phyloP scores from a whole-genome alignment of 2,113 vertebrate species.

The Dicrurus megarhynchus region DNA sequence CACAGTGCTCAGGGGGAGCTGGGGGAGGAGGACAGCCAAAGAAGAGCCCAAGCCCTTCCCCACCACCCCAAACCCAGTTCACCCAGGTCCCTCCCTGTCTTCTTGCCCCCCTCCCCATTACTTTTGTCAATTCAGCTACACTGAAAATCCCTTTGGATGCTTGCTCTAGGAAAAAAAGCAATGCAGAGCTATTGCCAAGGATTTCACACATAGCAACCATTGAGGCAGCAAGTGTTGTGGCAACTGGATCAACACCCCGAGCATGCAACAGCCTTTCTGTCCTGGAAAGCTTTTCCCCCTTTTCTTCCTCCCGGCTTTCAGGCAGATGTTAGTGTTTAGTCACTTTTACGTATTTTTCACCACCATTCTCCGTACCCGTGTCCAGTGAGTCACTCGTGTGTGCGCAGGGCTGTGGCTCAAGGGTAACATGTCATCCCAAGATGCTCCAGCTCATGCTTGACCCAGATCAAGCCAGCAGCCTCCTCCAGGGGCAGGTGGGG shows the following conservation, averaged over 20 bases:
- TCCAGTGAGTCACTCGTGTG: neutral
- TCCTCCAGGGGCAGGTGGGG: neutral
- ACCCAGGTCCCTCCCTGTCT: neutral
- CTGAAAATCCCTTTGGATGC: slow-evolving; percentile 22
- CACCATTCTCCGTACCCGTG: fast-evolving
- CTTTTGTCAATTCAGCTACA: neutral
- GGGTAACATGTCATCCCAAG: neutral
- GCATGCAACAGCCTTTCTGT: slow-evolving; percentile 4
- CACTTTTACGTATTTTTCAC: neutral
- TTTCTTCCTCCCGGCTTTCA: neutral
- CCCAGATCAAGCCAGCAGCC: neutral
- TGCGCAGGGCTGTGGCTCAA: neutral
- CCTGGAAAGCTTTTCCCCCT: slow-evolving; percentile 11
- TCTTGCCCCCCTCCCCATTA: neutral
- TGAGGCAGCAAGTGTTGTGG: slow-evolving; percentile 38
- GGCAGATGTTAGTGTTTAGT: slow-evolving; percentile 13
- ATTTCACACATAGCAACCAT: slow-evolving; percentile 60
- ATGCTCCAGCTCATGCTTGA: neutral
- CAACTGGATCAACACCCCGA: slow-evolving; percentile 36
- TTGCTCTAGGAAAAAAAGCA: slow-evolving; percentile 51
- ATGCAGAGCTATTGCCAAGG: neutral
- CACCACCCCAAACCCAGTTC: neutral
- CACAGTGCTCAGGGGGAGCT: neutral
- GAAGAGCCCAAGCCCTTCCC: neutral
- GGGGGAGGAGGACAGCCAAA: neutral